Evolutionary conservation across 2,113 vertebrate genomes (phyloP).

Genomic region (Bettongia penicillata): DNA sequence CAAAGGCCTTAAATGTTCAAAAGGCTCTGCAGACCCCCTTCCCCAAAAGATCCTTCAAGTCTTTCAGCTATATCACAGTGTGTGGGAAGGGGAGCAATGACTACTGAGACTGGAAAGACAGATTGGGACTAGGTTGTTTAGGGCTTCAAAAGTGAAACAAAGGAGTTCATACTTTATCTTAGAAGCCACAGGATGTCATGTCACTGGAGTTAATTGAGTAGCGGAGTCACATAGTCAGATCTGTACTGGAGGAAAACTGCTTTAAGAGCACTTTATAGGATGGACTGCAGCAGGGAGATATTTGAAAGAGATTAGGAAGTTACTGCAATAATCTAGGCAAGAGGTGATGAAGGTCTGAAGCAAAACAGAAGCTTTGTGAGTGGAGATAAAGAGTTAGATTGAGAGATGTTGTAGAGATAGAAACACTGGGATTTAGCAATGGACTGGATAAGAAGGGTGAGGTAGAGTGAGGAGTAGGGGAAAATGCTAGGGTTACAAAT

Average conservation of each 20-base stretch:
- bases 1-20: background rate
- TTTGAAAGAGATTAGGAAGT: background rate
- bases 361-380: background rate
- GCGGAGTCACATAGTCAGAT: background rate
- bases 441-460: background rate
- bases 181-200: background rate
- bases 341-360: fast-evolving
- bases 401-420: background rate
- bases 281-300: background rate
- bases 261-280: background rate
- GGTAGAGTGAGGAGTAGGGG: background rate
- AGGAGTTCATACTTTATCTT: background rate
- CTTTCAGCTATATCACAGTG: background rate
- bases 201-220: background rate
- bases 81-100: background rate
- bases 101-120: background rate
- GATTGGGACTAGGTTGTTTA: background rate
- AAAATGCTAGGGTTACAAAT: too few relatives aligned
- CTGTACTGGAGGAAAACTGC: background rate
- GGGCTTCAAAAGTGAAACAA: background rate
- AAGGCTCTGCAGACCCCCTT: background rate
- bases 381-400: background rate
- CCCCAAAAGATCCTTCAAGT: background rate
- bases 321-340: background rate
- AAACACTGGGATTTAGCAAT: background rate